A percentile compares a stretch with the other conserved stretches of the same genome.
phyloP scores from a whole-genome alignment of 2,113 vertebrate species.

The human (Homo sapiens) region GRCh38 chr2:41913501-41914000 shows the following conservation, averaged over 20 bases:
- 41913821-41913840: not conserved
- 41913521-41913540: constrained; percentile 63
- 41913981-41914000: not conserved
- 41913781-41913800: not conserved
- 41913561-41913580: constrained; percentile 68
- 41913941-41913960: not conserved
- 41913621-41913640: constrained; percentile 15
- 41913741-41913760: not conserved
- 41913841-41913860: not conserved
- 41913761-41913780: not conserved
- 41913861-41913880: not conserved
- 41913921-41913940: not conserved
- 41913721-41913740: not conserved
- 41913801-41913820: not conserved
- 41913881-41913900: not conserved
- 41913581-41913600: constrained; percentile 27
- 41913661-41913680: constrained; percentile 40
- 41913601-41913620: not conserved
- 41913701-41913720: not conserved
- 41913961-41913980: not conserved
- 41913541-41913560: constrained; percentile 46
- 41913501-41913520: constrained; percentile 56
- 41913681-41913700: not conserved
- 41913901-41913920: not conserved
- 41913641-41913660: not conserved